phyloP scores from a whole-genome alignment of 1,140 invertebrate species.

The Achatina immaculata region DNA sequence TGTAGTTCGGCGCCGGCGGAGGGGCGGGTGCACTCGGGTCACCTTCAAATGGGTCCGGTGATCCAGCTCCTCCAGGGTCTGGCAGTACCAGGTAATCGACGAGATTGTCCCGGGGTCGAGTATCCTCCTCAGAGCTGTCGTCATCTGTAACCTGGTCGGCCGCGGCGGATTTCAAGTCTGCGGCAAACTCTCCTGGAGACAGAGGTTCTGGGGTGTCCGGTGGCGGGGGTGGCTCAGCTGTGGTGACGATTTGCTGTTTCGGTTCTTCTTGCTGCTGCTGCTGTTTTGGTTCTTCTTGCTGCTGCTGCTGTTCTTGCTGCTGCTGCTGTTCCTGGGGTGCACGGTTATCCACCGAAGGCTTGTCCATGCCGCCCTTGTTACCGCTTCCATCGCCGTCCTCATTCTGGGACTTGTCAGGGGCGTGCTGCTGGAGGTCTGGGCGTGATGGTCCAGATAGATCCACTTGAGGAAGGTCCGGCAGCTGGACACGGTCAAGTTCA shows the following conservation, averaged over 20 bases:
- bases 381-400: conserved; percentile 32
- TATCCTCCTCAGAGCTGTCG: conserved; percentile 26
- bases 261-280: conserved; percentile 10
- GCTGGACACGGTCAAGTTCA: conserved; percentile 12
- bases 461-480: conserved; percentile 10
- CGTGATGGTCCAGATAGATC: not conserved
- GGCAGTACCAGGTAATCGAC: not conserved
- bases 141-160: conserved; percentile 16
- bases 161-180: not conserved
- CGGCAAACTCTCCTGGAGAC: conserved; percentile 6
- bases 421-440: not conserved
- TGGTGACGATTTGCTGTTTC: not conserved
- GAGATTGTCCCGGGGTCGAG: not conserved
- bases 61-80: not conserved
- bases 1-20: not conserved
- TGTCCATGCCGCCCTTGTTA: conserved; percentile 26
- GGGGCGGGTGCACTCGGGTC: not conserved
- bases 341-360: not conserved
- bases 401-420: not conserved
- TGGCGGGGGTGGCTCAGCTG: conserved; percentile 10
- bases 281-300: conserved; percentile 31
- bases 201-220: conserved; percentile 31
- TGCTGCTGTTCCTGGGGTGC: conserved; percentile 11
- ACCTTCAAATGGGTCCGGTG: conserved; percentile 11
- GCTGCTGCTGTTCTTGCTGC: conserved; percentile 17